phyloP scores from a whole-genome alignment of 2,888 invertebrate genomes.

The Dryobotodes eremita region DNA sequence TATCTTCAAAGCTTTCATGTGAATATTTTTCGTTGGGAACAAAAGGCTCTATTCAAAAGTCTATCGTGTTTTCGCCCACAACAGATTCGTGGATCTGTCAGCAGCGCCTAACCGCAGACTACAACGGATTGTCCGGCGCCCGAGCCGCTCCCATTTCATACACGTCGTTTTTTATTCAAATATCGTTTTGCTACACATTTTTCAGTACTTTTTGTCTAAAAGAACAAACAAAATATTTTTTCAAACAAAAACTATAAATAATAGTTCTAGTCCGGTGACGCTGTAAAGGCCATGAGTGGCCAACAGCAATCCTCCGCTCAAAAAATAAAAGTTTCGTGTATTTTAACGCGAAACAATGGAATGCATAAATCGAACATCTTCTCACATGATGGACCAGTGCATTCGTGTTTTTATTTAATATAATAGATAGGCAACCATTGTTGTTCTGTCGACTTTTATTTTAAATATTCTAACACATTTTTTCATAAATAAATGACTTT shows the following conservation, averaged over 20 bases:
- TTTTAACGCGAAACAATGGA: constrained; percentile 58
- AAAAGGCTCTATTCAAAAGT: constrained; percentile 83
- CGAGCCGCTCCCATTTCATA: constrained; percentile 69
- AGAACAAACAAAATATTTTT: constrained; percentile 56
- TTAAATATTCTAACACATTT: constrained; percentile 21
- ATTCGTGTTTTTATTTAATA: constrained; percentile 35
- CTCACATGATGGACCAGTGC: constrained; percentile 49
- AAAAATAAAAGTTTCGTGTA: constrained; percentile 52
- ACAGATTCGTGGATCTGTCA: constrained; percentile 85
- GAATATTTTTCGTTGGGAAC: constrained; percentile 78
- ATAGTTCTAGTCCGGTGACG: constrained; percentile 53
- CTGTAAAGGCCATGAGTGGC: constrained; percentile 53
- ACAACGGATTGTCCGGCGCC: constrained; percentile 77
- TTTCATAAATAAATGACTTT: constrained; percentile 57
- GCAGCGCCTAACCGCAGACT: constrained; percentile 83
- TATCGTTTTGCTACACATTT: constrained; percentile 64
- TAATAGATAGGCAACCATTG: constrained; percentile 39
- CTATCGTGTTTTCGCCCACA: constrained; percentile 81
- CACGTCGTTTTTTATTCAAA: constrained; percentile 73
- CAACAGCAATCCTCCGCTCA: constrained; percentile 42
- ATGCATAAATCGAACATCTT: constrained; percentile 58
- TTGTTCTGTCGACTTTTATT: constrained; percentile 58
- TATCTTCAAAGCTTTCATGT: constrained; percentile 74
- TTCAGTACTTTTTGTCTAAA: constrained; percentile 59
- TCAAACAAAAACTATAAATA: constrained; percentile 59